phyloP scores from a whole-genome alignment of 2,113 vertebrate genomes.

The Corythornis cristatus region DNA sequence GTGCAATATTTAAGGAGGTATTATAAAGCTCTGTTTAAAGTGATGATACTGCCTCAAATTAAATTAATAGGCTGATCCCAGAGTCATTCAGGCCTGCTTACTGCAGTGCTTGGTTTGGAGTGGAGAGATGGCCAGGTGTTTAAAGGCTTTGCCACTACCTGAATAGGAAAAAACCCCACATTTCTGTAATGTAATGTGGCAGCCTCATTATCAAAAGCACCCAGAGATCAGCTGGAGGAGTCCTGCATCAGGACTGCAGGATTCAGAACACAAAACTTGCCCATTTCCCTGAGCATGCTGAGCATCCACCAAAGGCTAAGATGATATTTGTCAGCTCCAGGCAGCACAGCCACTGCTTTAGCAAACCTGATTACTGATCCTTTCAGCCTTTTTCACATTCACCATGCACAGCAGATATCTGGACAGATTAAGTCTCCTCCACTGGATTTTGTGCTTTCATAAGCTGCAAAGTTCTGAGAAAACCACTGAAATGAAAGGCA shows the following conservation, averaged over 20 bases:
- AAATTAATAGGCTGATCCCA: not conserved
- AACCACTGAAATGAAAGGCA: not conserved
- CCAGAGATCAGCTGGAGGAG: not conserved
- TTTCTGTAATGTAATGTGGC: not conserved
- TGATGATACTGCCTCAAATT: not conserved
- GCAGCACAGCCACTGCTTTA: not conserved
- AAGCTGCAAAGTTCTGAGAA: not conserved
- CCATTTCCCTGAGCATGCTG: not conserved
- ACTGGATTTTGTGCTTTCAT: too few relatives aligned
- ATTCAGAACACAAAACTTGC: not conserved
- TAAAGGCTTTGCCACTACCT: not conserved
- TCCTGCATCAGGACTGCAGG: not conserved
- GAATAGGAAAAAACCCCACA: not conserved
- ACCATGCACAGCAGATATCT: not conserved
- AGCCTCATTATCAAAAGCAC: not conserved
- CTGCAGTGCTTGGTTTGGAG: not conserved
- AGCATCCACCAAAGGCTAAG: not conserved
- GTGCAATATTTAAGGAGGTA: not conserved
- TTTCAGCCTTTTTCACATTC: not conserved
- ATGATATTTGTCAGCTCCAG: not conserved
- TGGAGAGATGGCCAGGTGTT: not conserved
- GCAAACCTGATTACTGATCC: not conserved
- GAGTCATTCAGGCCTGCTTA: not conserved
- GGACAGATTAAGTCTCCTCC: not conserved
- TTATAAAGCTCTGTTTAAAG: not conserved